Conservation (phyloP, 2,888 invertebrate genomes). For the Drosophila melanosoma region DNA sequence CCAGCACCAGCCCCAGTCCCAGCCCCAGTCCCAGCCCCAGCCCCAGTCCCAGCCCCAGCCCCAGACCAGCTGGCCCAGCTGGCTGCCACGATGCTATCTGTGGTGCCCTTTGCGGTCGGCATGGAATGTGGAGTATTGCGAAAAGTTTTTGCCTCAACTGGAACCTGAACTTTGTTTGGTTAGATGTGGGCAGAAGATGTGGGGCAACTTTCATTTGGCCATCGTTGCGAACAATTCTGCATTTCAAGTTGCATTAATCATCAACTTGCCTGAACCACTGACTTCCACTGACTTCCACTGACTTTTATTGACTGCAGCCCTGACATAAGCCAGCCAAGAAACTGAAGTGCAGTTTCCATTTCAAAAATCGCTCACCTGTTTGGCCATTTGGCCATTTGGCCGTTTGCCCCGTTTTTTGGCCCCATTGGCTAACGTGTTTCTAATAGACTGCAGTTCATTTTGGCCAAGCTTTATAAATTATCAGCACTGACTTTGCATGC, state of each 20-base stretch:
- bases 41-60: not conserved
- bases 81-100: slow-evolving; percentile 4
- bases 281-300: slow-evolving; percentile 38
- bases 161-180: slow-evolving; percentile 48
- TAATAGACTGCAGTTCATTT: slow-evolving; percentile 73
- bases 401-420: too few species aligned
- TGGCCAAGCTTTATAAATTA: slow-evolving; percentile 72
- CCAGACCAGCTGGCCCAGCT: slow-evolving; percentile 3
- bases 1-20: not conserved
- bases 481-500: slow-evolving; percentile 73
- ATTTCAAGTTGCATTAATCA: slow-evolving; percentile 74
- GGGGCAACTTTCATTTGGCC: slow-evolving; percentile 57
- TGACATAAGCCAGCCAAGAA: slow-evolving; percentile 6
- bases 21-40: not conserved
- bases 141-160: slow-evolving; percentile 40
- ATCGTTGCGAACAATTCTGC: slow-evolving; percentile 50
- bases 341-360: not conserved
- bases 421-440: slow-evolving; percentile 68
- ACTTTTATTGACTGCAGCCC: slow-evolving; percentile 71
- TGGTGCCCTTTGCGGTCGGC: slow-evolving; percentile 24
- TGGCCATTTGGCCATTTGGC: slow-evolving; percentile 33
- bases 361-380: slow-evolving; percentile 29
- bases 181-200: slow-evolving; percentile 10
- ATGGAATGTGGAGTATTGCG: slow-evolving; percentile 18
- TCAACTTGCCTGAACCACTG: slow-evolving; percentile 67